Evolutionary conservation across 2,888 invertebrate genomes (phyloP), one percentile per base, ranked within the genome.

Genomic region (Drosophila infuscata): DNA sequence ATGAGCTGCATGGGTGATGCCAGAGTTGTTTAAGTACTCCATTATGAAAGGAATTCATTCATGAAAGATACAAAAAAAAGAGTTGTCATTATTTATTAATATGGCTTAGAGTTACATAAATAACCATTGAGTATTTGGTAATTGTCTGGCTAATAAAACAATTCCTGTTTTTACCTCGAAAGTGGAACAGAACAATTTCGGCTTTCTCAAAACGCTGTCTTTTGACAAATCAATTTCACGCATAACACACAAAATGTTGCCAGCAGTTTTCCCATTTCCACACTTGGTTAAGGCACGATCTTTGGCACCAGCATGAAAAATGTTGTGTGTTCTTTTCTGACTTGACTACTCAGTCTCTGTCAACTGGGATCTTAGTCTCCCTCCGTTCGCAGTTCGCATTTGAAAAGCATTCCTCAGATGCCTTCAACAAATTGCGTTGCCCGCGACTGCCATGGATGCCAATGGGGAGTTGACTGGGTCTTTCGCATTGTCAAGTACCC

Each of bases 401-500:
- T 56, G 72, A 63, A 73, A 79, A 46, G 79, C 74, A 89, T 77
- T 84, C 77, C 51, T 59, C 20, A 53, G 69, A 68, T 82, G 60
- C 79, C 73, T 79, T 63, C 56, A 46, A 57, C 74, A 89, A 87
- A 81, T 83, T 87, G 79, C 84, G 74, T 62, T 66, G 70, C 58
- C 59, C 48, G 25, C 48, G 53, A 51, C 41, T 46, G 58, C 48
- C 35, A 38, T 25, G 25, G 36, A 11, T 70, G 65, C 48, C 74
- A 51, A 48, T 73, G 57, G 83, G 75, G 68, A 82, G 56, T 66
- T 64, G 66, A 52, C 41, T 57, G 62, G 62, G 60, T 69, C 46
- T 61, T 69, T 9, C 65, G 56, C 68, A 67, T 81, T 64, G 43
- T 66, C 53, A 66, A 72, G 59, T 64, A 70, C 83, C 87, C 83